Evolutionary conservation across 2,797 vertebrate species (phyloP).

Genomic region (Intellagama lesueurii): DNA sequence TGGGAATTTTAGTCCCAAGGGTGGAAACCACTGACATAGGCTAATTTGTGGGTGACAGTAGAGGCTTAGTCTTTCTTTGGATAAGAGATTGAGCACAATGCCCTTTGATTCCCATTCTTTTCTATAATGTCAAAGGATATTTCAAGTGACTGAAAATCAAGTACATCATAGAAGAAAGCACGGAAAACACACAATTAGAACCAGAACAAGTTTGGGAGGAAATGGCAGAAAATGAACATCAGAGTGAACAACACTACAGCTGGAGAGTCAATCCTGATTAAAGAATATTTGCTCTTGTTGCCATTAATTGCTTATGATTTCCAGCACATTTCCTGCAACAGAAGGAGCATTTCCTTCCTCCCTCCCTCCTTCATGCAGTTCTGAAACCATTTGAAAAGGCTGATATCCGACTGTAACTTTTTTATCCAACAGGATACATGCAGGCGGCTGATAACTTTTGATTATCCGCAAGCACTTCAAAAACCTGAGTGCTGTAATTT

Average conservation of each 20-base stretch:
- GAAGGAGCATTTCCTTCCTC: conserved; percentile 45
- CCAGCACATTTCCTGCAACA: conserved; percentile 8
- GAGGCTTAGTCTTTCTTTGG: neutral
- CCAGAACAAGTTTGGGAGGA: neutral
- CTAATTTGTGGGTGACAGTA: neutral
- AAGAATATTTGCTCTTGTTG: conserved; percentile 8
- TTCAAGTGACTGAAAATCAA: neutral
- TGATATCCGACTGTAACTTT: conserved; percentile 5
- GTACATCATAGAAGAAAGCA: neutral
- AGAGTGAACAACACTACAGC: neutral
- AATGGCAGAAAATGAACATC: conserved; percentile 3
- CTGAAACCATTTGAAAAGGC: conserved; percentile 40
- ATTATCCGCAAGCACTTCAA: conserved; percentile 46
- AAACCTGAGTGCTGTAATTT: conserved; percentile 43
- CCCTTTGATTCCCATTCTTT: neutral
- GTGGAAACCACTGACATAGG: too few species aligned
- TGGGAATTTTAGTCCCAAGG: too few species aligned
- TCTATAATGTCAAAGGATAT: neutral
- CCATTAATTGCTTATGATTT: neutral
- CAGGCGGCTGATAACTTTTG: conserved; percentile 38
- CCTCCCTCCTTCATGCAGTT: neutral
- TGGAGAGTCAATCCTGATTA: neutral
- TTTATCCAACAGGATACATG: conserved; percentile 1
- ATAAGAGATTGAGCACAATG: neutral
- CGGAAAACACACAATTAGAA: neutral